A percentile compares a stretch with the other conserved stretches of the same genome.
Conservation (phyloP, 2,797 vertebrate genomes). For the Anguilla marmorata region DNA sequence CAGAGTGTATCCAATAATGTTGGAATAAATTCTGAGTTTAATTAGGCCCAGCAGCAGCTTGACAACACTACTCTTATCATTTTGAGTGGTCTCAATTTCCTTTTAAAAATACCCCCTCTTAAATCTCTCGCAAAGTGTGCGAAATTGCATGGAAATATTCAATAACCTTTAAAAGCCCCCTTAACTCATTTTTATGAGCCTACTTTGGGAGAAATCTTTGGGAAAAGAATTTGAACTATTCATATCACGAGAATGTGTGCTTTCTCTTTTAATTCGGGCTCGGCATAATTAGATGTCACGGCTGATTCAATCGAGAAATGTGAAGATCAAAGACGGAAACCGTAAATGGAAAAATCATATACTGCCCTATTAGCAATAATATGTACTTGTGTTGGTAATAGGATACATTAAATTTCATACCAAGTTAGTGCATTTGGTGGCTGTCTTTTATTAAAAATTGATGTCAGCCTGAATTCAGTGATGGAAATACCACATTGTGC, state of each 20-base stretch:
- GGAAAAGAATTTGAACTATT: slow-evolving; percentile 52
- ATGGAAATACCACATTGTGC: neutral
- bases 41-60: slow-evolving; percentile 60
- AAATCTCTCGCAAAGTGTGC: slow-evolving; percentile 69
- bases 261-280: slow-evolving; percentile 45
- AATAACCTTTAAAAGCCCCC: slow-evolving; percentile 56
- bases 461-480: neutral
- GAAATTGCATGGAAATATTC: slow-evolving; percentile 64
- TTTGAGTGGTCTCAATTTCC: slow-evolving; percentile 67
- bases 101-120: slow-evolving; percentile 60
- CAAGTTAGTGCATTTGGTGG: slow-evolving; percentile 68
- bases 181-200: slow-evolving; percentile 71
- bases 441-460: slow-evolving; percentile 40
- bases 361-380: slow-evolving; percentile 62
- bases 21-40: slow-evolving; percentile 62
- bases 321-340: slow-evolving; percentile 58
- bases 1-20: slow-evolving; percentile 6
- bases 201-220: slow-evolving; percentile 66
- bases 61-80: slow-evolving; percentile 65
- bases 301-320: slow-evolving; percentile 60
- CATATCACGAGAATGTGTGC: slow-evolving; percentile 55
- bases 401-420: slow-evolving; percentile 67
- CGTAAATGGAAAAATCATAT: slow-evolving; percentile 61
- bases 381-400: slow-evolving; percentile 56
- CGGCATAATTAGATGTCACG: slow-evolving; percentile 67